phyloP scores from a whole-genome alignment of 2,113 vertebrate genomes.

The Caloenas nicobarica region DNA sequence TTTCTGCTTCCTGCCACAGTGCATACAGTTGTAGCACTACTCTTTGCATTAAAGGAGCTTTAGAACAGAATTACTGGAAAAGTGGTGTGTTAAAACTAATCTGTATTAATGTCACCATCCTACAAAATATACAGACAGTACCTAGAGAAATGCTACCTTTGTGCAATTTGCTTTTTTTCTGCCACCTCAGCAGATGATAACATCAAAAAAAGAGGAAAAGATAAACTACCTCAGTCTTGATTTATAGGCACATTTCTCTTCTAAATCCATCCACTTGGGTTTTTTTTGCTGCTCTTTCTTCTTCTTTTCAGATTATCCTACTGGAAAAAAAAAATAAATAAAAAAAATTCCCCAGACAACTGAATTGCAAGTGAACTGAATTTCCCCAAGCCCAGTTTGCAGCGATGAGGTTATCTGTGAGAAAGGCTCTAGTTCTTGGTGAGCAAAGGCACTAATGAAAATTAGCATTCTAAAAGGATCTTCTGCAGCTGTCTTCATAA shows the following conservation, averaged over 20 bases:
- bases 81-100: background rate
- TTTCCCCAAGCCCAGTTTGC: background rate
- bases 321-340: background rate
- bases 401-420: conserved; percentile 34
- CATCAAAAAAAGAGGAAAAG: background rate
- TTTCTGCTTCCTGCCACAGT: conserved; percentile 28
- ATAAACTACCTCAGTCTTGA: background rate
- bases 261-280: background rate
- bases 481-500: conserved; percentile 80
- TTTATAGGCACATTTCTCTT: conserved; percentile 9
- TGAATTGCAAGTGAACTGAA: background rate
- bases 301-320: background rate
- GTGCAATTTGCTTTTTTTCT: background rate
- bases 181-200: background rate
- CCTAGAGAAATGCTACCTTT: background rate
- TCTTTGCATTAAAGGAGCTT: background rate
- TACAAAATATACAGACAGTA: background rate
- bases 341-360: background rate
- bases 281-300: background rate
- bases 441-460: conserved; percentile 71
- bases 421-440: conserved; percentile 19
- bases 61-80: conserved; percentile 3
- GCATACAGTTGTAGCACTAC: background rate
- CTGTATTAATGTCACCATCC: background rate
- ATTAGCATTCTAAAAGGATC: conserved; percentile 78